Evolutionary conservation across 2,113 vertebrate species (phyloP).

Genomic region (Hippocampus barbouri): DNA sequence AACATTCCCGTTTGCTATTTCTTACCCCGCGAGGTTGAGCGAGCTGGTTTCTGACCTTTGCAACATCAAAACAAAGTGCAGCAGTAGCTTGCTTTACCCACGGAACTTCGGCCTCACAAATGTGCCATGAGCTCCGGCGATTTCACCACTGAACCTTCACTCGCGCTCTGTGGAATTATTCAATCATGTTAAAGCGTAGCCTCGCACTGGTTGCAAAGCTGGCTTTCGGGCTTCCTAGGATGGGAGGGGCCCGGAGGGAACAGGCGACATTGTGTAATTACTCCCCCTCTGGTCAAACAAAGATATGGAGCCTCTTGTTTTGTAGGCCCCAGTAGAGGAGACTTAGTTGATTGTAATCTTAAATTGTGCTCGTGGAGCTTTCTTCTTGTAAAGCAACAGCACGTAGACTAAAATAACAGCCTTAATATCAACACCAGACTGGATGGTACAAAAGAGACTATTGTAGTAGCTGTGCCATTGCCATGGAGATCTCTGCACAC

Average conservation of each 20-base stretch:
- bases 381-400: neutral
- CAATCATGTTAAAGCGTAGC: conserved; percentile 37
- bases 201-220: conserved; percentile 15
- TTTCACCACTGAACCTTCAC: conserved; percentile 29
- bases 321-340: neutral
- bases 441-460: neutral
- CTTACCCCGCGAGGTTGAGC: neutral
- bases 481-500: neutral
- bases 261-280: neutral
- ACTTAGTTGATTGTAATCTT: conserved; percentile 2
- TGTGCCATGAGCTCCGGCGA: conserved; percentile 12
- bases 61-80: conserved; percentile 4
- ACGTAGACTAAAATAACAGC: neutral
- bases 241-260: neutral
- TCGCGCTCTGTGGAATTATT: conserved; percentile 28
- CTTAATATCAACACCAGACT: neutral
- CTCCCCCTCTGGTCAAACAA: neutral
- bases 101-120: conserved; percentile 20
- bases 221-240: neutral
- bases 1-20: neutral
- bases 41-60: neutral
- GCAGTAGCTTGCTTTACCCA: conserved; percentile 23
- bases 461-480: neutral
- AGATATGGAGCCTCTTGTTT: neutral
- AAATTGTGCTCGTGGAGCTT: neutral